phyloP scores from a whole-genome alignment of 1,140 invertebrate genomes.

The Zaprionus capensis region DNA sequence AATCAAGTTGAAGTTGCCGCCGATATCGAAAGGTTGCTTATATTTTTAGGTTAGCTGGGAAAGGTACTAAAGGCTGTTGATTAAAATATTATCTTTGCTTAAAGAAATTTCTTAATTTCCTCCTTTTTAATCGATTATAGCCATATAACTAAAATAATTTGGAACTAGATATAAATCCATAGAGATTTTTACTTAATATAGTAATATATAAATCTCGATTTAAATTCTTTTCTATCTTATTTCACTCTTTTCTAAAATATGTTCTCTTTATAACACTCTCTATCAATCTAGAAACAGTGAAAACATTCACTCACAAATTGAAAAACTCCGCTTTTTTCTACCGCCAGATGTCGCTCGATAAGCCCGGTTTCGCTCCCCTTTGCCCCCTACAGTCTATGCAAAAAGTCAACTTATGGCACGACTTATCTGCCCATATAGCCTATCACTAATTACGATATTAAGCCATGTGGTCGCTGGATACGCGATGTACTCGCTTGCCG shows the following conservation, averaged over 20 bases:
- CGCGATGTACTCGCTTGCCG: too few species aligned
- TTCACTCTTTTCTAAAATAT: background rate
- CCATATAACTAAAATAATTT: too few species aligned
- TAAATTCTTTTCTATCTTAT: too few species aligned
- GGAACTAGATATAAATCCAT: too few species aligned
- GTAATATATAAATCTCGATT: too few species aligned
- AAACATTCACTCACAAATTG: background rate
- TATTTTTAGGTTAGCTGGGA: background rate
- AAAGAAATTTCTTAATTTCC: background rate
- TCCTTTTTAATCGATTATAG: background rate
- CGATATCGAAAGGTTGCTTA: constrained; percentile 1
- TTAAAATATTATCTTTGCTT: background rate
- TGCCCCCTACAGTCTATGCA: constrained; percentile 18
- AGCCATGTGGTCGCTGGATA: constrained; percentile 32
- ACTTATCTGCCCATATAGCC: constrained; percentile 32
- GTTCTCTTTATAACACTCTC: background rate
- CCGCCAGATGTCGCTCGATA: background rate
- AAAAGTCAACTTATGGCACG: constrained; percentile 26
- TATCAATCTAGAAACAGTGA: background rate
- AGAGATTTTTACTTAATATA: too few species aligned
- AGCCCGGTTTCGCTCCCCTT: background rate
- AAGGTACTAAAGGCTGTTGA: background rate
- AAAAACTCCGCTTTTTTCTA: background rate
- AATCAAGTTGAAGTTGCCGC: constrained; percentile 3
- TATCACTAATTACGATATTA: constrained; percentile 48